These are phyloP conservation scores for Serrognathus titanus DNA, from an alignment of 2,888 invertebrate species.

Conservation along the genomic window DNA sequence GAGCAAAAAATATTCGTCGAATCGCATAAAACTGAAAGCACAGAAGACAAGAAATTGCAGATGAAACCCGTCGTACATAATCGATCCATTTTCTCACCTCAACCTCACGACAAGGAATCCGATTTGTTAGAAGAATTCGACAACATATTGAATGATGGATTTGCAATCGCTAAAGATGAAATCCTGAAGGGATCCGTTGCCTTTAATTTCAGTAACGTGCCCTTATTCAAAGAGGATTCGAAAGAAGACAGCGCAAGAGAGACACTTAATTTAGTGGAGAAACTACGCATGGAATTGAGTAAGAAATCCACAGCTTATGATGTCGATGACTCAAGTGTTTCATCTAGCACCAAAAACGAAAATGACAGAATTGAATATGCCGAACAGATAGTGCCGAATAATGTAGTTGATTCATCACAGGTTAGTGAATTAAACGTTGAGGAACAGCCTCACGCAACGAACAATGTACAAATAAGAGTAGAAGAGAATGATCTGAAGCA, in stretches of 20 bases:
- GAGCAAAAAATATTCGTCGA: conserved; percentile 1
- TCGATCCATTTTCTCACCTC: conserved; percentile 70
- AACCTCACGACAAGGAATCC: conserved; percentile 57
- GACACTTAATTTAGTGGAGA: conserved; percentile 80
- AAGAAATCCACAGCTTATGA: conserved; percentile 58
- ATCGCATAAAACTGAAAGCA: neutral
- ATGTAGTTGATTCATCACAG: conserved; percentile 30
- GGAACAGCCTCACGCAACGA: conserved; percentile 19
- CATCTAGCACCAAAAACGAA: conserved; percentile 47
- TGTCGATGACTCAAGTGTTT: conserved; percentile 41
- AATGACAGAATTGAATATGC: conserved; percentile 39
- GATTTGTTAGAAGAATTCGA: conserved; percentile 60
- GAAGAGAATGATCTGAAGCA: conserved; percentile 26
- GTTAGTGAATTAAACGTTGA: conserved; percentile 32
- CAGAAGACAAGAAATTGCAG: conserved; percentile 6
- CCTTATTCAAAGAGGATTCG: conserved; percentile 70
- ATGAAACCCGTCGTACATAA: conserved; percentile 42
- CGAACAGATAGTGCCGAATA: conserved; percentile 42
- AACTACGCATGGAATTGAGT: conserved; percentile 69
- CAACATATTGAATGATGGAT: conserved; percentile 56
- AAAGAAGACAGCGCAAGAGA: conserved; percentile 81
- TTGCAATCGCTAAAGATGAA: conserved; percentile 57
- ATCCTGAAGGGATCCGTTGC: conserved; percentile 59
- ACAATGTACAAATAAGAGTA: conserved; percentile 33
- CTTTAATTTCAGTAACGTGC: conserved; percentile 63